A percentile compares a stretch with the other conserved stretches of the same genome.
phyloP scores from a whole-genome alignment of 2,888 invertebrate genomes.

The Agrenia bidenticulata region DNA sequence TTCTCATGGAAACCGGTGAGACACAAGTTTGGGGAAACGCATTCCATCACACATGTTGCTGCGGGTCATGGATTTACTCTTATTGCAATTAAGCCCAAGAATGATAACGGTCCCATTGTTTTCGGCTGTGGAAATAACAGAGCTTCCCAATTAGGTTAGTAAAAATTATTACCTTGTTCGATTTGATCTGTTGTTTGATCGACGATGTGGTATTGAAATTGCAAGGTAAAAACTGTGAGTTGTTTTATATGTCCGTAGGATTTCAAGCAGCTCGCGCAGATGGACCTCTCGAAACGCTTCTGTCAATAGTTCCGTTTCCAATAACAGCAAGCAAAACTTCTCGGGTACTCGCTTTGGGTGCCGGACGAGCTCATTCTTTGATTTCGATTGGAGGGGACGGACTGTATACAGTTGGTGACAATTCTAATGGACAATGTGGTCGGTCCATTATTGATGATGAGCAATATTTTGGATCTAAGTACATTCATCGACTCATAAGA shows the following conservation, averaged over 20 bases:
- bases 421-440: conserved; percentile 92
- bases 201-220: too few relatives aligned
- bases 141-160: conserved; percentile 76
- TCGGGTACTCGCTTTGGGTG: conserved; percentile 65
- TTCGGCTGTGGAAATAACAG: conserved; percentile 90
- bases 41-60: conserved; percentile 67
- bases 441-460: conserved; percentile 74
- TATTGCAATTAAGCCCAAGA: conserved; percentile 64
- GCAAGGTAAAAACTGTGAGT: conserved; percentile 3
- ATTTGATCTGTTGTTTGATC: conserved; percentile 2
- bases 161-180: conserved; percentile 58
- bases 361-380: conserved; percentile 84
- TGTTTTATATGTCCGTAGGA: conserved; percentile 51
- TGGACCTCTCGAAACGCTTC: conserved; percentile 68
- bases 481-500: conserved; percentile 63
- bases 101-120: conserved; percentile 65
- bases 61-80: conserved; percentile 90
- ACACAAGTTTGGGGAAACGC: conserved; percentile 32
- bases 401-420: conserved; percentile 83
- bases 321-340: conserved; percentile 53
- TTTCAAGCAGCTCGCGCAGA: conserved; percentile 61
- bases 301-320: conserved; percentile 61
- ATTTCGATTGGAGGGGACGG: conserved; percentile 77
- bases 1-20: conserved; percentile 41
- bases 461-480: conserved; percentile 68